phyloP scores from a whole-genome alignment of 2,797 vertebrate species.

The Myoxocephalus aenaeus region DNA sequence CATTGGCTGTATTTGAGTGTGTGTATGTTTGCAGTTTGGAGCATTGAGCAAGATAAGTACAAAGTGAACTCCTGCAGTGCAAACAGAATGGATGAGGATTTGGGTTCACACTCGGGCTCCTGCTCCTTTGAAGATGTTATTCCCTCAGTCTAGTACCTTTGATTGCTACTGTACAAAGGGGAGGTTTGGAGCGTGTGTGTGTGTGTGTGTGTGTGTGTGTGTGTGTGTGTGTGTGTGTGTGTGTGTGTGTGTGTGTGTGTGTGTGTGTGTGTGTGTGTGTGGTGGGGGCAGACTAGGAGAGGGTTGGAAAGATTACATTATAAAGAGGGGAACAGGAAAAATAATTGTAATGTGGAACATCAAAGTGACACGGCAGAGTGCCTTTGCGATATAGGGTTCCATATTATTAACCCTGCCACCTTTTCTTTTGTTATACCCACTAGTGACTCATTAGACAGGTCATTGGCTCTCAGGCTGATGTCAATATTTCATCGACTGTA shows the following conservation, averaged over 20 bases:
- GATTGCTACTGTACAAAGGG: constrained; percentile 65
- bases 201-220: not conserved
- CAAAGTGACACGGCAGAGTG: constrained; percentile 56
- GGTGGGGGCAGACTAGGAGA: not conserved
- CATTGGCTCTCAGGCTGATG: constrained; percentile 56
- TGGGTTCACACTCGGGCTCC: constrained; percentile 48
- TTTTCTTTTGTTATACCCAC: constrained; percentile 48
- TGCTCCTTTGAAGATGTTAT: constrained; percentile 63
- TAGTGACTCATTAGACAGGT: constrained; percentile 63
- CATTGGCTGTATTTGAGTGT: constrained; percentile 31
- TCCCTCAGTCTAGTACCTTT: constrained; percentile 62
- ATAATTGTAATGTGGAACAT: constrained; percentile 53
- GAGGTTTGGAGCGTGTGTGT: constrained; percentile 27
- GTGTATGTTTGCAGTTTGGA: constrained; percentile 45
- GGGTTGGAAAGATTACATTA: constrained; percentile 57
- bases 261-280: not conserved
- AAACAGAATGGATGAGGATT: constrained; percentile 59
- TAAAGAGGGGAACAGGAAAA: constrained; percentile 35
- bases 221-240: not conserved
- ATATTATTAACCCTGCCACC: constrained; percentile 62
- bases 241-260: not conserved
- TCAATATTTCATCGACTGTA: constrained; percentile 58
- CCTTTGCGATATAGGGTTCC: constrained; percentile 40
- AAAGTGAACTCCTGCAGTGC: constrained; percentile 60
- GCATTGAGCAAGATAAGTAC: constrained; percentile 51